Conservation (phyloP, 2,797 vertebrate genomes). For the Molossus molossus region DNA sequence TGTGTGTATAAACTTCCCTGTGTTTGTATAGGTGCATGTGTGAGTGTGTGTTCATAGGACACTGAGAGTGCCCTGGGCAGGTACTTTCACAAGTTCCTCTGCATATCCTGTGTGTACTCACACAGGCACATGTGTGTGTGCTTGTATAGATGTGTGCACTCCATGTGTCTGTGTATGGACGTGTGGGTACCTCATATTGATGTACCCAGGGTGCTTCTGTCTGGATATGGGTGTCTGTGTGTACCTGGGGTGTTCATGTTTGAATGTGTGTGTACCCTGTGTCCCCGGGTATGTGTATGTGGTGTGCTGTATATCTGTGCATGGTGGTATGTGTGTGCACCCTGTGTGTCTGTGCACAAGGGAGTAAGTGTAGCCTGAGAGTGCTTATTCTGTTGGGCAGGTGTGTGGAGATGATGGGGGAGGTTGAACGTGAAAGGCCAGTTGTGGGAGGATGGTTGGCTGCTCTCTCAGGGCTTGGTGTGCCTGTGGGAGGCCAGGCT, state of each 20-base stretch:
- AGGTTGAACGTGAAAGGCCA: constrained; percentile 66
- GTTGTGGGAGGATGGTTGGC: not conserved
- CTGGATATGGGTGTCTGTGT: not conserved
- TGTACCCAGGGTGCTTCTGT: not conserved
- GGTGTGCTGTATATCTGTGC: not conserved
- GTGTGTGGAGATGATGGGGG: constrained; percentile 70
- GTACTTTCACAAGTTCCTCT: not conserved
- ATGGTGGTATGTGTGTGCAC: not conserved
- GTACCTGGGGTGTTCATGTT: not conserved
- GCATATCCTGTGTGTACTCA: not conserved
- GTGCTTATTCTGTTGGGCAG: not conserved
- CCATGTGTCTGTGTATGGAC: not conserved
- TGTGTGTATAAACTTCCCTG: not conserved
- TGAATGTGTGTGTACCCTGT: not conserved
- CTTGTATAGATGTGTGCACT: not conserved
- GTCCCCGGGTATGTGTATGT: not conserved
- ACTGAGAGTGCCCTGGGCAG: not conserved
- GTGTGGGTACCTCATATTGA: not conserved
- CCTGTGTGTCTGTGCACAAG: not conserved
- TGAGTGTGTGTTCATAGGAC: not conserved
- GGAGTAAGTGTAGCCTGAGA: not conserved
- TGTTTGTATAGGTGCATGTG: not conserved
- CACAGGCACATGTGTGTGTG: not conserved
- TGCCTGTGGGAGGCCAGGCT: not conserved
- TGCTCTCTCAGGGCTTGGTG: not conserved